phyloP scores from a whole-genome alignment of 2,888 invertebrate genomes.

The Andricus quercusramuli region DNA sequence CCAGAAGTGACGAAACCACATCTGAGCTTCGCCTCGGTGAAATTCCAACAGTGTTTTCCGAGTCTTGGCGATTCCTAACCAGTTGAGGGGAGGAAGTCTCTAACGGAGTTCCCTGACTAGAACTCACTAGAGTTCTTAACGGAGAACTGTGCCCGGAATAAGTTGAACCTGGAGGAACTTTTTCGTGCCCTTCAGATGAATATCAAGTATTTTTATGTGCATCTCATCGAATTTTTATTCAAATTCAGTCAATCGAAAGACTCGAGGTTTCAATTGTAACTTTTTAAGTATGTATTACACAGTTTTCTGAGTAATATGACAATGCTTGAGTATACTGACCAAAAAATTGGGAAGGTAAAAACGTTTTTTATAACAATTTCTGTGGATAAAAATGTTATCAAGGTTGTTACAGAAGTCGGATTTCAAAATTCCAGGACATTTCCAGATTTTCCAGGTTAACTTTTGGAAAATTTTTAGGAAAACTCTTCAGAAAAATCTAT shows the following conservation, averaged over 20 bases:
- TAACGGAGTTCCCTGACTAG: slow-evolving; percentile 69
- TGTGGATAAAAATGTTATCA: too few species aligned
- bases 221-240: neutral
- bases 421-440: too few species aligned
- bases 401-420: too few species aligned
- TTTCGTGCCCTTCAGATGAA: slow-evolving; percentile 67
- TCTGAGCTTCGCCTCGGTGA: slow-evolving; percentile 67
- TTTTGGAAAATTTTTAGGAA: too few species aligned
- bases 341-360: too few species aligned
- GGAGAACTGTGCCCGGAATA: slow-evolving; percentile 70
- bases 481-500: too few species aligned
- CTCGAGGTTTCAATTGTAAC: slow-evolving; percentile 42
- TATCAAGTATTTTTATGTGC: slow-evolving; percentile 46
- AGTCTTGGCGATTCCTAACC: slow-evolving; percentile 68
- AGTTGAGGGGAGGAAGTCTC: slow-evolving; percentile 66
- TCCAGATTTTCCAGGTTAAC: too few species aligned
- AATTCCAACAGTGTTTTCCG: slow-evolving; percentile 65
- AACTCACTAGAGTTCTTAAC: slow-evolving; percentile 69
- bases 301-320: too few species aligned
- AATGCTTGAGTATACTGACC: too few species aligned
- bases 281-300: too few species aligned
- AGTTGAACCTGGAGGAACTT: slow-evolving; percentile 66
- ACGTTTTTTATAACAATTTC: too few species aligned
- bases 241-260: slow-evolving; percentile 2
- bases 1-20: slow-evolving; percentile 64